A percentile compares a stretch with the other conserved stretches of the same genome.
Evolutionary conservation across 2,113 vertebrate genomes (phyloP).

Genomic region (Verasper variegatus): DNA sequence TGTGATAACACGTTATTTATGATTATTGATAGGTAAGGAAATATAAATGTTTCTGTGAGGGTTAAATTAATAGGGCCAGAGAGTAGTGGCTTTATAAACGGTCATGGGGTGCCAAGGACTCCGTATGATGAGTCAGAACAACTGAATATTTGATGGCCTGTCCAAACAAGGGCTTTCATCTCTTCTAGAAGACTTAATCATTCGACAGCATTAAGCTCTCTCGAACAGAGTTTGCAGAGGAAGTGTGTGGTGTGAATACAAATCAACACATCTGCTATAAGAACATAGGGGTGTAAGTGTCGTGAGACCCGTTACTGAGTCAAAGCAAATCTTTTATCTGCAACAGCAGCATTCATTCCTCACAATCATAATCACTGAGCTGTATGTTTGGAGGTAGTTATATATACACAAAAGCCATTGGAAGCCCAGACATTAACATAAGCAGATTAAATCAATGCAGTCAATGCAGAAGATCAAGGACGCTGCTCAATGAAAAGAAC

Average conservation of each 20-base stretch:
- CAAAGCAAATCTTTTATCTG: conserved; percentile 20
- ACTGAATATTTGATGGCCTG: conserved; percentile 57
- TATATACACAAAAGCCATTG: conserved; percentile 48
- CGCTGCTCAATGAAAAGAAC: conserved; percentile 44
- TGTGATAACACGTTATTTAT: neutral
- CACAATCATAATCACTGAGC: conserved; percentile 18
- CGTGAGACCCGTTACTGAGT: conserved; percentile 41
- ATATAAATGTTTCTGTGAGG: conserved; percentile 10
- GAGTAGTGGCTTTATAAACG: conserved; percentile 21
- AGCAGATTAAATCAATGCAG: conserved; percentile 65
- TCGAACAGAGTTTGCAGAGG: conserved; percentile 52
- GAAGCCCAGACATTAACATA: conserved; percentile 46
- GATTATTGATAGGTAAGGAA: conserved; percentile 1
- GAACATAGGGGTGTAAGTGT: conserved; percentile 33
- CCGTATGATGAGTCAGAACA: conserved; percentile 35
- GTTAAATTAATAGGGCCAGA: conserved; percentile 20
- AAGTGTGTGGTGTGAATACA: conserved; percentile 63
- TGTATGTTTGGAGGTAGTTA: conserved; percentile 21
- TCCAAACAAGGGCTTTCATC: conserved; percentile 67
- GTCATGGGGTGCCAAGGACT: conserved; percentile 40
- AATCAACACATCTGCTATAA: conserved; percentile 61
- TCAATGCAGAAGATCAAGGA: conserved; percentile 59
- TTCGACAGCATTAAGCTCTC: conserved; percentile 69
- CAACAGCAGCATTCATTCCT: conserved; percentile 30
- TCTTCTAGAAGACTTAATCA: conserved; percentile 62